Evolutionary conservation across 2,888 invertebrate species (phyloP).

Genomic region (Pterostichus niger): DNA sequence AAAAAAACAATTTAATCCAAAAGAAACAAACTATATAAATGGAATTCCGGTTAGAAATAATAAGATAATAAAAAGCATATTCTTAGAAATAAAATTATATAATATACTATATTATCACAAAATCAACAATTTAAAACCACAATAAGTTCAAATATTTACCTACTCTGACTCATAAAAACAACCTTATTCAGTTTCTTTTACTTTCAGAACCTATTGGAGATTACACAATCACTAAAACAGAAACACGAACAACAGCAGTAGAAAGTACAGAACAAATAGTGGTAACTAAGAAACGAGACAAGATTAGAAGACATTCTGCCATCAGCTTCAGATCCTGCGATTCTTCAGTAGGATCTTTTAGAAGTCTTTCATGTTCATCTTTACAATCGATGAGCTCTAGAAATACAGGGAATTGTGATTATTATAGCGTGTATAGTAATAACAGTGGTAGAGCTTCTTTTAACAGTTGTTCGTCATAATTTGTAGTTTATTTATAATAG

Average conservation of each 20-base stretch:
- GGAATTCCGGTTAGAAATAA: neutral
- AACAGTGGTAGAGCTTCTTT: constrained; percentile 56
- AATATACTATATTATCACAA: constrained; percentile 22
- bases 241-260: constrained; percentile 7
- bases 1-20: neutral
- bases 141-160: constrained; percentile 27
- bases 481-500: neutral
- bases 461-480: constrained; percentile 39
- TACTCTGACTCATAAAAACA: constrained; percentile 16
- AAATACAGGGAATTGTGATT: constrained; percentile 59
- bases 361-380: constrained; percentile 56
- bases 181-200: neutral
- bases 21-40: neutral
- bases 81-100: neutral
- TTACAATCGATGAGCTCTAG: constrained; percentile 46
- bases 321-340: constrained; percentile 47
- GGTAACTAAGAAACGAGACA: constrained; percentile 5
- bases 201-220: constrained; percentile 51
- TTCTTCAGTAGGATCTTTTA: constrained; percentile 37
- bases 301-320: constrained; percentile 38
- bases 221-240: constrained; percentile 14
- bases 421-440: constrained; percentile 59
- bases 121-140: neutral
- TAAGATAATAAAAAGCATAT: neutral
- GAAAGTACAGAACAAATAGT: neutral